These are phyloP conservation scores for Bellardia pandia DNA, from an alignment of 2,888 invertebrate genomes.

Conservation along the genomic window DNA sequence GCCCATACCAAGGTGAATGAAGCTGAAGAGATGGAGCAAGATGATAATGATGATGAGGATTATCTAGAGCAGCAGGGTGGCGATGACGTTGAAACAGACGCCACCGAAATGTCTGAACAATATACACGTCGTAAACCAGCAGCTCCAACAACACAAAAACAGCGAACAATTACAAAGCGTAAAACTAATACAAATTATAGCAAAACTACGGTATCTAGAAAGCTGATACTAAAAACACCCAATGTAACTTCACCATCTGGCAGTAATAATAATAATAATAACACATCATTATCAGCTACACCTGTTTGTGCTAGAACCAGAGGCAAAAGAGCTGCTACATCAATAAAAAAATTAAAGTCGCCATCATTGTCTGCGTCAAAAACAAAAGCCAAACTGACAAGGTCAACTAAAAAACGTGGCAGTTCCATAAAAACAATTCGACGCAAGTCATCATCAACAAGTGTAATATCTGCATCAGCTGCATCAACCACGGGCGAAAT, in stretches of 20 bases:
- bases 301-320: conserved; percentile 62
- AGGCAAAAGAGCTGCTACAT: conserved; percentile 54
- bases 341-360: conserved; percentile 21
- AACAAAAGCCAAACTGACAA: conserved; percentile 70
- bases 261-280: conserved; percentile 4
- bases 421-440: conserved; percentile 76
- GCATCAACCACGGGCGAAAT: conserved; percentile 80
- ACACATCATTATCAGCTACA: conserved; percentile 32
- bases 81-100: conserved; percentile 70
- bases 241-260: conserved; percentile 8
- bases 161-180: conserved; percentile 18
- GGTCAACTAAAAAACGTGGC: conserved; percentile 77
- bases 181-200: conserved; percentile 38
- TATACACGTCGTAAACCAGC: conserved; percentile 46
- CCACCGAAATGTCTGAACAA: conserved; percentile 70
- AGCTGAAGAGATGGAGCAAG: conserved; percentile 64
- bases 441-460: conserved; percentile 49
- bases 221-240: conserved; percentile 55
- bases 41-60: conserved; percentile 38
- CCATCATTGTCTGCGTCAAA: conserved; percentile 22
- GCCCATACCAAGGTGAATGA: conserved; percentile 12
- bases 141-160: conserved; percentile 31
- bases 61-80: conserved; percentile 22
- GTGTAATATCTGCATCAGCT: conserved; percentile 59
- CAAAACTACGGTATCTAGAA: conserved; percentile 50